Evolutionary conservation across 2,888 invertebrate species (phyloP).

Genomic region (Rotaria sp.): DNA sequence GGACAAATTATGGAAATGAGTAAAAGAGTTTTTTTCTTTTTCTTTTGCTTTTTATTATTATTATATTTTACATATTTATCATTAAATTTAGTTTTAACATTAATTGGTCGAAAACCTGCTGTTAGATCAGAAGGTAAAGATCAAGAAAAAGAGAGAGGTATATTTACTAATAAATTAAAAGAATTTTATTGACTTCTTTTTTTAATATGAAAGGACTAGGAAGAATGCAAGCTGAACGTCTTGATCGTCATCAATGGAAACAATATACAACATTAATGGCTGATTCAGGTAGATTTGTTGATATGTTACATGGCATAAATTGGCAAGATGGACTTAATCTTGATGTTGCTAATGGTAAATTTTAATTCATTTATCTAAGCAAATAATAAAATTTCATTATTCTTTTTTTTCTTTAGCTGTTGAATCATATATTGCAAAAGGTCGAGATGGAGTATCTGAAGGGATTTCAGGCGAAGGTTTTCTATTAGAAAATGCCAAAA

Average conservation of each 20-base stretch:
- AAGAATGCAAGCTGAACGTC: slow-evolving; percentile 34
- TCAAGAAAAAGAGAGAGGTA: slow-evolving; percentile 31
- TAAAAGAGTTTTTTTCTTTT: slow-evolving; percentile 44
- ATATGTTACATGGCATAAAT: slow-evolving; percentile 54
- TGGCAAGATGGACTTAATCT: slow-evolving; percentile 54
- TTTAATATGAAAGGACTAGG: neutral
- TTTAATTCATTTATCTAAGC: neutral
- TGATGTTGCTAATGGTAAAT: slow-evolving; percentile 50
- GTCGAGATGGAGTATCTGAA: slow-evolving; percentile 47
- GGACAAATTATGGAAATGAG: slow-evolving; percentile 56
- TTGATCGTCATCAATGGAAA: slow-evolving; percentile 53
- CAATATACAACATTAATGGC: slow-evolving; percentile 51
- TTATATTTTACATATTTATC: neutral
- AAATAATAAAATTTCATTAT: neutral
- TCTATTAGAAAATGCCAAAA: slow-evolving; percentile 52
- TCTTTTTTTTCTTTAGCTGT: slow-evolving; percentile 47
- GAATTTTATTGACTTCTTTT: too few relatives aligned
- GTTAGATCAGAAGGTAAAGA: neutral
- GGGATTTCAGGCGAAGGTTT: slow-evolving; percentile 50
- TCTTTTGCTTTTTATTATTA: neutral
- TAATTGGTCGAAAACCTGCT: slow-evolving; percentile 20
- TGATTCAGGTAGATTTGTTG: slow-evolving; percentile 53
- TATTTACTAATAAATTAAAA: neutral
- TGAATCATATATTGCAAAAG: slow-evolving; percentile 52
- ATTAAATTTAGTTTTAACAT: neutral